Base-by-base conservation (phyloP, 2,797 vertebrate species). In the Ceyx erithaca region DNA sequence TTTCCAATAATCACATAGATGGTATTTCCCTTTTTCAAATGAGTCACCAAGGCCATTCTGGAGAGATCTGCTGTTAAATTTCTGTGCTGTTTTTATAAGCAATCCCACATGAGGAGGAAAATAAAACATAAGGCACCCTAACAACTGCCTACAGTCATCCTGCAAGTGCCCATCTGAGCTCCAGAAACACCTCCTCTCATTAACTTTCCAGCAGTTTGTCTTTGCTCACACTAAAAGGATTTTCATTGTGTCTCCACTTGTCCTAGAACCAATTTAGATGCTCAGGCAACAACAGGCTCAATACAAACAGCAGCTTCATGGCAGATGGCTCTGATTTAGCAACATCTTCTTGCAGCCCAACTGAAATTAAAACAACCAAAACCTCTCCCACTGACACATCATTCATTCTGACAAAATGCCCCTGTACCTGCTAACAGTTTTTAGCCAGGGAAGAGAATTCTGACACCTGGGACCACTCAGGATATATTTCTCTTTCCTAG, bases 1-100 rank as follows among this genome's bases (percentile, higher is more conserved):
- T 83, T 83, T 48, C 69, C n/a, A 37, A 6, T 37, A 86, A 73
- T 19, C 9, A 62, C 10, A 31, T 33, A 35, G 26, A 66, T 62
- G 43, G 73, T 68, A 93, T 54, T 90, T 93, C 43, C 62, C 57
- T 71, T 94, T 95, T 58, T 37, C 69, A 94, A 89, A 51, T 58
- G 28, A 84, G 52, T 89, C 76, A 90, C 17, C n/a, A 30, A 69
- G 20, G 33, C 62, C 35, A 61, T 69, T 92, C 89, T 52, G 48
- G 55, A 86, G 33, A 26, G 52, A 57, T 9, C 26, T 76, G 64
- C 70, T 83, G 57, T 52, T 83, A 79, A 37, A 71, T 30, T 52
- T 81, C 81, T 73, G 26, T 23, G 28, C 51, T 61, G 55, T 35
- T 89, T 85, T 91, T 92, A 40, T 63, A 84, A 84, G 54, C 35